These are phyloP conservation scores for Chauna torquata DNA, from an alignment of 2,113 vertebrate genomes.

Conservation along the genomic window DNA sequence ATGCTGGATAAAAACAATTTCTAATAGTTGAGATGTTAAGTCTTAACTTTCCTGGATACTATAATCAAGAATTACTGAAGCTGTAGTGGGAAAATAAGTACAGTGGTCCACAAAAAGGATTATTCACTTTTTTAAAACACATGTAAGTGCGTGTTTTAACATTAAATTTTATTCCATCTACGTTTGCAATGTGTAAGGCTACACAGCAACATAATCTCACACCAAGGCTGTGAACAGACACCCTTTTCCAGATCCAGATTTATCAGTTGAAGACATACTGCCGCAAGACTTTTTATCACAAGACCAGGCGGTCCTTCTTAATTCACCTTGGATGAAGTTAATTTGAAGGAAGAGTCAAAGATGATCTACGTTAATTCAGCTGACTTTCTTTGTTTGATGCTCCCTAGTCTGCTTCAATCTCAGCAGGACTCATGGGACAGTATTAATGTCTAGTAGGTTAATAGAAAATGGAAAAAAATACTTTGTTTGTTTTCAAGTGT, in stretches of 20 bases:
- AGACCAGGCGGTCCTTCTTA: background rate
- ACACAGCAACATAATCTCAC: background rate
- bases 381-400: rapidly evolving
- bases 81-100: background rate
- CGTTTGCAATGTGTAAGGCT: background rate
- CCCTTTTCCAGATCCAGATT: background rate
- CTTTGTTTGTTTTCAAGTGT: background rate
- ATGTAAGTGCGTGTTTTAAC: background rate
- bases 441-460: background rate
- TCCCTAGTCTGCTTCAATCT: background rate
- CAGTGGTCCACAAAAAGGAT: background rate
- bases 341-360: background rate
- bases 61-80: background rate
- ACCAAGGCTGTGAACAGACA: background rate
- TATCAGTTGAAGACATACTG: background rate
- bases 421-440: background rate
- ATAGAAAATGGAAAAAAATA: background rate
- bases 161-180: background rate
- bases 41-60: background rate
- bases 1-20: background rate
- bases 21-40: background rate
- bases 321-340: background rate
- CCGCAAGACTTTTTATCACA: background rate
- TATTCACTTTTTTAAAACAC: background rate
- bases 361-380: background rate